Conservation (phyloP, 2,113 vertebrate species). For the Cyphomyrus plagiostoma region DNA sequence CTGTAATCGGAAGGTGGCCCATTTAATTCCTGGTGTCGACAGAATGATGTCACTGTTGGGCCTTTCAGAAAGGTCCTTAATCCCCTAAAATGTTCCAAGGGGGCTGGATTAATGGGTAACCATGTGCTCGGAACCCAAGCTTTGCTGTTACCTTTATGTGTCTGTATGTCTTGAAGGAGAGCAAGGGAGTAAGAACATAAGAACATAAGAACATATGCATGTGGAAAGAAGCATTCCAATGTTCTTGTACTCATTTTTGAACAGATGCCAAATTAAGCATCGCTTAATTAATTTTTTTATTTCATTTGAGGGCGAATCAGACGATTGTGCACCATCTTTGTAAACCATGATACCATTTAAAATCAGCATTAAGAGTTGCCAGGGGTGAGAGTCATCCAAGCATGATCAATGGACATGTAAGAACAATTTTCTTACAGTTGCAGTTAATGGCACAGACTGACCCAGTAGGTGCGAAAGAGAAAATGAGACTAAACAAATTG, state of each 20-base stretch:
- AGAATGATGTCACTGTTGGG: background rate
- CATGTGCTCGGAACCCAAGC: background rate
- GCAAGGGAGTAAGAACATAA: background rate
- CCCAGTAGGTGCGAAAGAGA: background rate
- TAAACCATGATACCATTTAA: background rate
- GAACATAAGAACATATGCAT: background rate
- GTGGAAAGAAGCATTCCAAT: background rate
- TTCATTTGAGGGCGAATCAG: background rate
- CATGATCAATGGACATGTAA: background rate
- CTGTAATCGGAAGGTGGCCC: background rate
- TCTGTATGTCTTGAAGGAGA: background rate
- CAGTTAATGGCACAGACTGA: background rate
- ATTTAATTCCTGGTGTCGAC: background rate
- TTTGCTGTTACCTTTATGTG: background rate
- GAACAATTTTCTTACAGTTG: background rate
- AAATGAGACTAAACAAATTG: background rate
- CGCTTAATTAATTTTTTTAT: background rate
- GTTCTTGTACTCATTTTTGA: background rate
- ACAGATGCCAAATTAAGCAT: background rate
- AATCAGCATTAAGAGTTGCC: background rate
- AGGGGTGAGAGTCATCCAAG: background rate
- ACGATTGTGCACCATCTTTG: background rate
- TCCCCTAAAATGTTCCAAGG: background rate
- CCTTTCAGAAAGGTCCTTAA: background rate
- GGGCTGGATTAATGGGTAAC: background rate